Percentiles rank a stretch among this genome's conserved stretches.
These are phyloP conservation scores for Agonum fuliginosum DNA, from an alignment of 2,888 invertebrate species.

Conservation along the genomic window DNA sequence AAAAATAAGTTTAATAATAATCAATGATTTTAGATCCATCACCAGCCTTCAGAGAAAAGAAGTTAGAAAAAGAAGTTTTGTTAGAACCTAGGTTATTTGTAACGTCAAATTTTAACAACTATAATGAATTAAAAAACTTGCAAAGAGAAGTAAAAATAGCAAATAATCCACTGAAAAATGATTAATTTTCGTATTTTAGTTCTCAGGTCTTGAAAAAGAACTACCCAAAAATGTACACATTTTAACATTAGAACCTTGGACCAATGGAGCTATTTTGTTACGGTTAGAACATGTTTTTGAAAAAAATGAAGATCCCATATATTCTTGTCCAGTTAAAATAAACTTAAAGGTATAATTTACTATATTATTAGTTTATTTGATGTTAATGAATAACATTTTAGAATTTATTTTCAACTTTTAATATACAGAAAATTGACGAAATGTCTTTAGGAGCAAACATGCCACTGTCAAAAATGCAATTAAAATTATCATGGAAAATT, in stretches of 20 bases:
- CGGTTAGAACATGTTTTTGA: not conserved
- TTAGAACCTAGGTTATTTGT: not conserved
- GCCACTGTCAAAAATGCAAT: not conserved
- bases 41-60: not conserved
- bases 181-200: not conserved
- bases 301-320: not conserved
- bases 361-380: not conserved
- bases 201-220: not conserved
- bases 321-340: not conserved
- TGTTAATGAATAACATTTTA: not conserved
- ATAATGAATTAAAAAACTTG: constrained; percentile 50
- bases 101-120: not conserved
- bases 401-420: constrained; percentile 6
- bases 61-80: not conserved
- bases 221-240: not conserved
- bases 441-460: not conserved
- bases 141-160: constrained; percentile 68
- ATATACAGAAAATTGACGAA: not conserved
- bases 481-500: not conserved
- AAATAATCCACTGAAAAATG: not conserved
- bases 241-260: constrained; percentile 4
- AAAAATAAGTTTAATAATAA: too few relatives aligned
- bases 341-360: not conserved
- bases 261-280: not conserved
- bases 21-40: not conserved